Conservation (phyloP, 1,140 invertebrate genomes). For the Brachionus paranguensis region DNA sequence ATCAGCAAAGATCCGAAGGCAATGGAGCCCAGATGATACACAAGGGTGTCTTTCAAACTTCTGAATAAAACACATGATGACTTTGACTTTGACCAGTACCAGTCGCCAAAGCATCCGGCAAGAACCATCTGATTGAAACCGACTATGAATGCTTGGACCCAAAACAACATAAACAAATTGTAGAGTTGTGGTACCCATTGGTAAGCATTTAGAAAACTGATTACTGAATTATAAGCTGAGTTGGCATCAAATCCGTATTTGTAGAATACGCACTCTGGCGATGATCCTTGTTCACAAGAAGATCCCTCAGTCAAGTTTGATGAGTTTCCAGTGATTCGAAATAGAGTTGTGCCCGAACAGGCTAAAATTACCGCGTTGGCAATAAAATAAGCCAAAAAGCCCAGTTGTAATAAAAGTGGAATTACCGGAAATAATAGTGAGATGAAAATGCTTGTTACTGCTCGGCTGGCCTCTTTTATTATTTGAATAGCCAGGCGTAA, state of each 20-base stretch:
- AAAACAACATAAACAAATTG: conserved; percentile 81
- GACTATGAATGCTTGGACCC: conserved; percentile 79
- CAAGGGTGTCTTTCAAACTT: conserved; percentile 48
- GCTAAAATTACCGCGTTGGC: conserved; percentile 64
- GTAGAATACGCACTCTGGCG: conserved; percentile 3
- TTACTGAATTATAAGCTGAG: conserved; percentile 2
- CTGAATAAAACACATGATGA: conserved; percentile 68
- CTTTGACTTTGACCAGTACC: conserved; percentile 38
- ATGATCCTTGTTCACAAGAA: background rate
- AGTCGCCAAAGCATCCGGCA: conserved; percentile 52
- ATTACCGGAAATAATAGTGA: conserved; percentile 82
- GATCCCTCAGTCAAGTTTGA: background rate
- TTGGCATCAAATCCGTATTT: conserved; percentile 11
- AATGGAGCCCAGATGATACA: conserved; percentile 84
- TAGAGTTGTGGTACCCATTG: conserved; percentile 58
- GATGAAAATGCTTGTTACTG: conserved; percentile 73
- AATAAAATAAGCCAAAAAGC: conserved; percentile 67
- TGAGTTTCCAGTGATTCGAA: background rate
- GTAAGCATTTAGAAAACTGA: conserved; percentile 20
- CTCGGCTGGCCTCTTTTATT: conserved; percentile 76
- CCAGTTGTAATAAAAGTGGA: conserved; percentile 75
- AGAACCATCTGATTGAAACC: conserved; percentile 85
- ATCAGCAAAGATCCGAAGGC: conserved; percentile 88
- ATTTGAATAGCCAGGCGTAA: conserved; percentile 81
- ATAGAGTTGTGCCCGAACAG: conserved; percentile 46